Base-by-base conservation (phyloP, 2,113 vertebrate species). In the Mixornis gularis region DNA sequence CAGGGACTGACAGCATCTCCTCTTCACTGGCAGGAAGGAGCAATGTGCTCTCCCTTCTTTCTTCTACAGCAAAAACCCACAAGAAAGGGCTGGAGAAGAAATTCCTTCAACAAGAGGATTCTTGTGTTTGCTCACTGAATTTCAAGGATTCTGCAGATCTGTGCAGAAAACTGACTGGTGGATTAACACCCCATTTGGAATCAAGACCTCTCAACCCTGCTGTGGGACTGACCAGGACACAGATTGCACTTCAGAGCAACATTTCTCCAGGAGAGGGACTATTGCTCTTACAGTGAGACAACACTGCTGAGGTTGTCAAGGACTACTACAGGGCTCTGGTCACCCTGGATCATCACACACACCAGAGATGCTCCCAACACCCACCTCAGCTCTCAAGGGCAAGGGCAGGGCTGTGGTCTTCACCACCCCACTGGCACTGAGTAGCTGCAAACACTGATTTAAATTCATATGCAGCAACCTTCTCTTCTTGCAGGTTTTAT, bases 151-250 rank as follows among this genome's bases (percentile, higher is more conserved):
- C 24, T 63, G 65, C 10, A 80, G 32, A 51, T 25, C 36, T 27
- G 20, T 49, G 29, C 41, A 53, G 69, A 68, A 87, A 81, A 22
- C 19, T 30, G 13, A 8, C 21, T 10, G 25, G 8, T 32, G 36
- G 12, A 22, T 38, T 53, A 56, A 64, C 4, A 12, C 10, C 22
- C 26, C 13, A 7, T 20, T 29, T 81, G 65, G 36, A 88, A 52
- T 10, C 4, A 21, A 53, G 32, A 44, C 3, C 10, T 19, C 20
- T 29, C 19, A 81, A 30, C 15, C 16, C 34, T 29, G 6, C 41
- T 25, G 56, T 41, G 36, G 19, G 36, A 49, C 11, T 12, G 2
- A 1, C 11, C 25, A 29, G 1, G 1, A 11, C 7, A 22, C 0
- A 2, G 34, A 18, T 5, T 34, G 32, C 22, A 40, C 1, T 6